These are phyloP conservation scores for Electrona antarctica DNA, from an alignment of 2,113 vertebrate species.

Conservation along the genomic window DNA sequence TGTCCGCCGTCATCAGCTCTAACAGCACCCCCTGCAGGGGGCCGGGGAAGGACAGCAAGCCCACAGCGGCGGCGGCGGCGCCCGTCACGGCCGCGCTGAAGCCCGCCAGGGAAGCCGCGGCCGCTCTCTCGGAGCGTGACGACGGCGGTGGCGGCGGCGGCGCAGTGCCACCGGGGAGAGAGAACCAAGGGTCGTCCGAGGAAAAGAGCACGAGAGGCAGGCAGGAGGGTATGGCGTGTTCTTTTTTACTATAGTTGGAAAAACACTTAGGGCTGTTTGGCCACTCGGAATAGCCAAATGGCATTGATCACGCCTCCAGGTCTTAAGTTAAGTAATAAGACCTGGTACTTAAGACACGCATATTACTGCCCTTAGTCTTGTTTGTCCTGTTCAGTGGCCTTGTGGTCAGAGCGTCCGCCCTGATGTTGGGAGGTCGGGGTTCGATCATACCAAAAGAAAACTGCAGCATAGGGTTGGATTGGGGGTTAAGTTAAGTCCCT, in stretches of 20 bases:
- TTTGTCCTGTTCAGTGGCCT: no score
- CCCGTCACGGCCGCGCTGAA: conserved; percentile 55
- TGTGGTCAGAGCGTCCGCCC: no score
- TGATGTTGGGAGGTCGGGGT: no score
- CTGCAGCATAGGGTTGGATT: no score
- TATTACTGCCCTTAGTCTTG: no score
- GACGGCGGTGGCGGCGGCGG: conserved; percentile 57
- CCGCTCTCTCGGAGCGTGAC: conserved; percentile 39
- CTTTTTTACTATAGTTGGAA: conserved; percentile 3
- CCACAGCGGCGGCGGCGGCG: conserved; percentile 62
- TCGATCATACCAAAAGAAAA: no score
- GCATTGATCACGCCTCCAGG: no score
- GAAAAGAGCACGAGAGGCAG: conserved; percentile 48
- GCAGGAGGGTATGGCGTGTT: conserved; percentile 59
- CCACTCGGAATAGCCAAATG: no score
- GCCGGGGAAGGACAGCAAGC: conserved; percentile 81
- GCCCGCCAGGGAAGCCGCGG: conserved; percentile 55
- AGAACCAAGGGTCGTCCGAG: conserved; percentile 59
- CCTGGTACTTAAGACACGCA: no score
- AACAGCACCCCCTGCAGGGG: conserved; percentile 92
- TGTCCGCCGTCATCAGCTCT: conserved; percentile 94
- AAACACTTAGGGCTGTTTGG: no score
- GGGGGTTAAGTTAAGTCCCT: no score
- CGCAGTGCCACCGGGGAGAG: conserved; percentile 65
- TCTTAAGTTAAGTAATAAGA: no score